Evolutionary conservation across 1,140 invertebrate genomes (phyloP).

Genomic region (Drosophila kohkoa): DNA sequence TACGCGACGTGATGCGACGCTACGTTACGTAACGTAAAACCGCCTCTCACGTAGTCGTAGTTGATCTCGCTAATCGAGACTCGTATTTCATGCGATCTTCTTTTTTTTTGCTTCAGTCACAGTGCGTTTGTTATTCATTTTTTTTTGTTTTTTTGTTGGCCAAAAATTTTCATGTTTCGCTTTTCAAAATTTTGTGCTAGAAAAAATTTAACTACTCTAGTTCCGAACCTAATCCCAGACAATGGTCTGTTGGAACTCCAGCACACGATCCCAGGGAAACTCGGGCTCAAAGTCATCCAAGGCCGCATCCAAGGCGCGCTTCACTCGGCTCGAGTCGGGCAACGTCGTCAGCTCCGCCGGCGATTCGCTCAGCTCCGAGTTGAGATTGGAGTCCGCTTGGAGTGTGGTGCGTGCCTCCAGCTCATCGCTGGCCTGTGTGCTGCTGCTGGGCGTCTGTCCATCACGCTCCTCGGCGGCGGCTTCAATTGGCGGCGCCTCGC

Average conservation of each 20-base stretch:
- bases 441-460: conserved; percentile 56
- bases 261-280: conserved; percentile 81
- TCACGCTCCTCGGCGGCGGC: conserved; percentile 51
- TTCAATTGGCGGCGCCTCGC: conserved; percentile 73
- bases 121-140: conserved; percentile 43
- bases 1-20: conserved; percentile 24
- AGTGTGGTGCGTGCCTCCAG: conserved; percentile 69
- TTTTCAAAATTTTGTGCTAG: conserved; percentile 51
- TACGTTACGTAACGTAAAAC: conserved; percentile 56
- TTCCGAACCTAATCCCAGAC: conserved; percentile 65
- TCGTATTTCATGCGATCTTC: neutral
- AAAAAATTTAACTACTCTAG: conserved; percentile 64
- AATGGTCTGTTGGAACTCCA: conserved; percentile 78
- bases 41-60: conserved; percentile 42
- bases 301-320: conserved; percentile 55
- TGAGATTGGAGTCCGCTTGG: conserved; percentile 40
- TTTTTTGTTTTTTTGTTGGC: neutral
- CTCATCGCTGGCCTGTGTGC: conserved; percentile 70
- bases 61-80: conserved; percentile 21
- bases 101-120: conserved; percentile 71
- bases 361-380: conserved; percentile 40
- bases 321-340: conserved; percentile 45
- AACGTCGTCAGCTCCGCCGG: conserved; percentile 48
- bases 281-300: conserved; percentile 63
- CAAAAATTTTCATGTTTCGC: conserved; percentile 34